These are phyloP conservation scores for Hymenopus coronatus DNA, from an alignment of 2,888 invertebrate species.

Conservation along the genomic window DNA sequence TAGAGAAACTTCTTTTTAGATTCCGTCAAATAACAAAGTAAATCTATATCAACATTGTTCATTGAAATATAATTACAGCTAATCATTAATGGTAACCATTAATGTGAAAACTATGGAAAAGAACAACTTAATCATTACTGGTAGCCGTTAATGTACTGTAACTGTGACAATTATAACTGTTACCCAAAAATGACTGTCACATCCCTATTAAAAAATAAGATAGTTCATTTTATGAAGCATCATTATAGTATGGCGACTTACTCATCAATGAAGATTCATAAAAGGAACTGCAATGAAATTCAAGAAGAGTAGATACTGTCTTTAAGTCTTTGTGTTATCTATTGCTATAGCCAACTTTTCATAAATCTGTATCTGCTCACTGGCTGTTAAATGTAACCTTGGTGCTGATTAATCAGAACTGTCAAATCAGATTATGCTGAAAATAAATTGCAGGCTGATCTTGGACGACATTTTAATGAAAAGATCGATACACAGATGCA, in stretches of 20 bases:
- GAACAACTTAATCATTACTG: too few relatives aligned
- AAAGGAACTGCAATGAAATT: background rate
- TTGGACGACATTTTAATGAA: background rate
- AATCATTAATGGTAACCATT: too few relatives aligned
- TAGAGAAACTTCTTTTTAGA: too few relatives aligned
- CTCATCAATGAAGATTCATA: background rate
- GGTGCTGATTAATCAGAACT: background rate
- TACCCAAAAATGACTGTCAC: too few relatives aligned
- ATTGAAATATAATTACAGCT: too few relatives aligned
- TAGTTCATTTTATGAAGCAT: background rate
- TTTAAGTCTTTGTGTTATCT: background rate
- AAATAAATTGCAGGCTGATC: background rate
- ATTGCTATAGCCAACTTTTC: background rate
- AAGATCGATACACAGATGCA: background rate
- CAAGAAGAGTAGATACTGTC: background rate
- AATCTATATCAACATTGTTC: too few relatives aligned
- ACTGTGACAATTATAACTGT: too few relatives aligned
- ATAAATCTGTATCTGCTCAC: background rate
- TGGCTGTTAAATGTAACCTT: background rate
- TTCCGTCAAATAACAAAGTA: too few relatives aligned
- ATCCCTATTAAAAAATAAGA: background rate
- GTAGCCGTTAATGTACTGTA: too few relatives aligned
- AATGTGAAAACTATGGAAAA: too few relatives aligned
- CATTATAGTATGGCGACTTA: too few relatives aligned
- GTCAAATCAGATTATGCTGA: background rate